phyloP scores from a whole-genome alignment of 2,888 invertebrate genomes.

The Seladonia tumulorum region DNA sequence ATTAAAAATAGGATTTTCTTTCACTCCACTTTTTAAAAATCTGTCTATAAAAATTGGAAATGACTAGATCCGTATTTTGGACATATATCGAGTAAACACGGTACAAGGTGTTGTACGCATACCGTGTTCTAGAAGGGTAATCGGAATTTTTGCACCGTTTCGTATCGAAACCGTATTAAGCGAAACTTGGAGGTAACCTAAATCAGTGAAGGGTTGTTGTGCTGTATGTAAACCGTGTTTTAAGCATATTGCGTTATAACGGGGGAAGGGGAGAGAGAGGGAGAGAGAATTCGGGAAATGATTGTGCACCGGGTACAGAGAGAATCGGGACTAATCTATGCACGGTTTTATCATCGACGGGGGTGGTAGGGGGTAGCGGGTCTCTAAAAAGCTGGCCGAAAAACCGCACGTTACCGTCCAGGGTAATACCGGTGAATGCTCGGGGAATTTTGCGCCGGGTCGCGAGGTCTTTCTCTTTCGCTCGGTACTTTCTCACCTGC shows the following conservation, averaged over 20 bases:
- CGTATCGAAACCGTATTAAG: neutral
- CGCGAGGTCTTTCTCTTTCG: constrained; percentile 26
- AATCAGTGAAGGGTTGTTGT: neutral
- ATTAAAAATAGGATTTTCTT: too few species aligned
- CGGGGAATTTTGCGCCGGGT: constrained; percentile 65
- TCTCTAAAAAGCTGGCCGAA: constrained; percentile 63
- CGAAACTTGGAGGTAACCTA: neutral
- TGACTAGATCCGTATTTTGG: too few species aligned
- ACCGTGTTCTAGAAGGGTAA: neutral
- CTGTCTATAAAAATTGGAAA: too few species aligned
- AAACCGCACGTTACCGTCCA: constrained; percentile 67
- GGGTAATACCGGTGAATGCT: constrained; percentile 66
- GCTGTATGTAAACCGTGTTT: neutral
- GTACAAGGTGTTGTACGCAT: too few species aligned
- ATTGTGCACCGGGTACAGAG: constrained; percentile 43
- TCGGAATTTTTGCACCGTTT: too few species aligned
- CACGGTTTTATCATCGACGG: constrained; percentile 47
- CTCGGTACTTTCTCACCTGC: constrained; percentile 74
- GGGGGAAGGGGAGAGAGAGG: neutral
- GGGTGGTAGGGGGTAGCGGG: constrained; percentile 33
- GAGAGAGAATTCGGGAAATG: neutral
- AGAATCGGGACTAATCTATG: constrained; percentile 61
- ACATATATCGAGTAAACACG: too few species aligned
- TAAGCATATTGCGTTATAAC: neutral
- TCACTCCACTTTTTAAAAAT: too few species aligned